A percentile compares a stretch with the other conserved stretches of the same genome.
Evolutionary conservation across 2,113 vertebrate species (phyloP).

Genomic region (Propithecus coquereli): DNA sequence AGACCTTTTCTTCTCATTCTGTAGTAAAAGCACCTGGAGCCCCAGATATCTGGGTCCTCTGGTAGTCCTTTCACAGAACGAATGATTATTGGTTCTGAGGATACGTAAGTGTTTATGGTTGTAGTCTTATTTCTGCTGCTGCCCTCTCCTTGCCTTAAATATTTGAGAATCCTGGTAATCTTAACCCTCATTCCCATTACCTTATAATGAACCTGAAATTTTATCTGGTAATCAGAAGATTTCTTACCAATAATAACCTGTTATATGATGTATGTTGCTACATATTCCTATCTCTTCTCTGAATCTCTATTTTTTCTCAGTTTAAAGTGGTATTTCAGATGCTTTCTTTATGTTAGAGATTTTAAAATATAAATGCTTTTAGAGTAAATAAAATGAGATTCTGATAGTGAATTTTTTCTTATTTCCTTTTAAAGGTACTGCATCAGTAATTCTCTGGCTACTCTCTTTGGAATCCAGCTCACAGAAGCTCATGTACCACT

Average conservation of each 20-base stretch:
- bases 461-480: slow-evolving; percentile 79
- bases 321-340: neutral
- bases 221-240: neutral
- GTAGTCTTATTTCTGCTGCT: neutral
- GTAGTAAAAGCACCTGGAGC: neutral
- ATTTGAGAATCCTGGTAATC: neutral
- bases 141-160: neutral
- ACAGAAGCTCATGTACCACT: slow-evolving; percentile 84
- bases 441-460: slow-evolving; percentile 83
- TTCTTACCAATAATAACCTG: neutral
- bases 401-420: neutral
- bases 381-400: neutral
- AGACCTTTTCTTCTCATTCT: neutral
- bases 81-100: neutral
- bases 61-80: neutral
- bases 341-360: neutral
- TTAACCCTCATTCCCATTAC: neutral
- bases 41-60: neutral
- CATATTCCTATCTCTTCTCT: neutral
- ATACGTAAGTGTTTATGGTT: neutral
- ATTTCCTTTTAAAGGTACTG: slow-evolving; percentile 79
- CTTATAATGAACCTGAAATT: neutral
- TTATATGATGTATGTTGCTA: neutral
- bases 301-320: neutral
- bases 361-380: neutral